Evolutionary conservation across 2,113 vertebrate species (phyloP).

Genomic region (Mustelus asterias): DNA sequence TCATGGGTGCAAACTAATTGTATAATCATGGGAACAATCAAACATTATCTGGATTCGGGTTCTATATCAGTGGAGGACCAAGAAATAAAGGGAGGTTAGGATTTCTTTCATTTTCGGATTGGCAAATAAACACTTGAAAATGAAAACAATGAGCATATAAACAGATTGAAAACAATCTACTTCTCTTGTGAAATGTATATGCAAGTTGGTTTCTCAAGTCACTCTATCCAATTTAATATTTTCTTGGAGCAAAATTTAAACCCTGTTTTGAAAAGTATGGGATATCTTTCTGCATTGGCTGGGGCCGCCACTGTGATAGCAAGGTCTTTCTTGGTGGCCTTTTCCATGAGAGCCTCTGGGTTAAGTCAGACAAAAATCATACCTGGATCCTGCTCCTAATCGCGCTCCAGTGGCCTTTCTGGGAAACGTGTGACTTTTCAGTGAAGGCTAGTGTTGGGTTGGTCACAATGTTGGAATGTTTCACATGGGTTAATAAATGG

Average conservation of each 20-base stretch:
- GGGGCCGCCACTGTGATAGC: background rate
- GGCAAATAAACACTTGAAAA: background rate
- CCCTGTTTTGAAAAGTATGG: background rate
- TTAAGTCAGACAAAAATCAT: background rate
- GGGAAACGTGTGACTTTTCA: background rate
- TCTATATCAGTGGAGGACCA: background rate
- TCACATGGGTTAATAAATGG: background rate
- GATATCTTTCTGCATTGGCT: background rate
- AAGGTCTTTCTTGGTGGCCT: background rate
- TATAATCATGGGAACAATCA: background rate
- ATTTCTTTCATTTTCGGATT: background rate
- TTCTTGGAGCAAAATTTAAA: background rate
- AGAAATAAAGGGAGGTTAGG: background rate
- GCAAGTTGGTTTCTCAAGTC: background rate
- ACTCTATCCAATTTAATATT: constrained; percentile 10
- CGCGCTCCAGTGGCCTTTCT: background rate
- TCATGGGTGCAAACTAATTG: background rate
- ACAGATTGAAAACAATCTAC: background rate
- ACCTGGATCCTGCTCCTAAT: background rate
- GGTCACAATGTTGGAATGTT: background rate
- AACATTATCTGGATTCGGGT: background rate
- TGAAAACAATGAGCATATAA: background rate
- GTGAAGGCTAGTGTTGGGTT: background rate
- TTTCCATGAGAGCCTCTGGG: background rate
- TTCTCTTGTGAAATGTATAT: background rate